These are phyloP conservation scores for Peromyscus polionotus DNA, from an alignment of 2,113 vertebrate species.

Conservation along the genomic window DNA sequence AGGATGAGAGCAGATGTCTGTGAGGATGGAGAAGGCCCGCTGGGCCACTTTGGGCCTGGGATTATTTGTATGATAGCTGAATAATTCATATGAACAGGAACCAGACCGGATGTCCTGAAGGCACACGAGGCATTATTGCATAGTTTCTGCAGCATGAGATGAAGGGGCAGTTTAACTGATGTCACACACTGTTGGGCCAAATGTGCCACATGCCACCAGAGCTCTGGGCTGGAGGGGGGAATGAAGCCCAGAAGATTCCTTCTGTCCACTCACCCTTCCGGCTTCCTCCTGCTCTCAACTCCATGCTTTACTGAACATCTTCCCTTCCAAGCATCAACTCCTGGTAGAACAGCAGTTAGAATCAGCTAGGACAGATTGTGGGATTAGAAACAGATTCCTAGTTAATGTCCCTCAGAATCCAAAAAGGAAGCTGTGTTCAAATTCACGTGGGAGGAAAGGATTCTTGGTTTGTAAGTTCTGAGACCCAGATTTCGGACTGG, in stretches of 20 bases:
- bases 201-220: background rate
- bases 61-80: background rate
- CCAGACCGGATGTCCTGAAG: background rate
- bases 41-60: background rate
- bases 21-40: background rate
- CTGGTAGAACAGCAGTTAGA: background rate
- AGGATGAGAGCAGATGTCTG: background rate
- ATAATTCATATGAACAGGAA: background rate
- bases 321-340: background rate
- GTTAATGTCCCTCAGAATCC: background rate
- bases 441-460: background rate
- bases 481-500: background rate
- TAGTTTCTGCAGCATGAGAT: background rate
- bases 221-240: background rate
- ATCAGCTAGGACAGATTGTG: background rate
- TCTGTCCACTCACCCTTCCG: rapidly evolving
- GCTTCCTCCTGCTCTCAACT: background rate
- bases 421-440: background rate
- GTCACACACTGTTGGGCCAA: background rate
- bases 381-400: background rate
- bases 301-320: rapidly evolving
- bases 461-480: background rate
- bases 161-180: background rate
- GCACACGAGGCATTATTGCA: background rate
- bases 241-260: background rate